Conservation (phyloP, 2,113 vertebrate genomes). For the Platycercus adscitus region DNA sequence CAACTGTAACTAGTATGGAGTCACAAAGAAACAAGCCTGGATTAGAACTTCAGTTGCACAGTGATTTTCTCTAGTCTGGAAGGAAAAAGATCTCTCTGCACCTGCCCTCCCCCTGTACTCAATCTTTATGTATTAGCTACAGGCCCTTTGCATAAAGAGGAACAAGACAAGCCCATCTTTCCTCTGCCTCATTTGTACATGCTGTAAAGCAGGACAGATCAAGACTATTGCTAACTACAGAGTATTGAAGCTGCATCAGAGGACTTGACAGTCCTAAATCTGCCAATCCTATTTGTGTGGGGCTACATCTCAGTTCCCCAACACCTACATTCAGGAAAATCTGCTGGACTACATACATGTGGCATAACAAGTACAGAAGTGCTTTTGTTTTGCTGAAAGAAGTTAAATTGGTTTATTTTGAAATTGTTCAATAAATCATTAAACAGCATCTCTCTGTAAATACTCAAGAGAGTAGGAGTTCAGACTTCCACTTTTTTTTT, state of each 20-base stretch:
- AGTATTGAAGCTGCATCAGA: background rate
- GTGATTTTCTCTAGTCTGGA: background rate
- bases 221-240: background rate
- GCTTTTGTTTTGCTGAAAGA: background rate
- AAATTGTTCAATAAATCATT: background rate
- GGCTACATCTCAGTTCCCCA: background rate
- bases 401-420: background rate
- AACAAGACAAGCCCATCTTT: background rate
- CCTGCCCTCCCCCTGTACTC: background rate
- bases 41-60: background rate
- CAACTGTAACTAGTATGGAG: background rate
- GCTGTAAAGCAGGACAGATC: background rate
- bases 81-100: background rate
- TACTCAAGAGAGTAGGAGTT: background rate
- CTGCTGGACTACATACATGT: background rate
- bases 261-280: too few species aligned
- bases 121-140: background rate
- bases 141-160: background rate
- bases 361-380: background rate
- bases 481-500: background rate
- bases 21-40: background rate
- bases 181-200: background rate
- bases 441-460: background rate
- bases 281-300: rapidly evolving
- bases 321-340: background rate